These are phyloP conservation scores for Galeopterus variegatus DNA, from an alignment of 2,113 vertebrate genomes.

Conservation along the genomic window DNA sequence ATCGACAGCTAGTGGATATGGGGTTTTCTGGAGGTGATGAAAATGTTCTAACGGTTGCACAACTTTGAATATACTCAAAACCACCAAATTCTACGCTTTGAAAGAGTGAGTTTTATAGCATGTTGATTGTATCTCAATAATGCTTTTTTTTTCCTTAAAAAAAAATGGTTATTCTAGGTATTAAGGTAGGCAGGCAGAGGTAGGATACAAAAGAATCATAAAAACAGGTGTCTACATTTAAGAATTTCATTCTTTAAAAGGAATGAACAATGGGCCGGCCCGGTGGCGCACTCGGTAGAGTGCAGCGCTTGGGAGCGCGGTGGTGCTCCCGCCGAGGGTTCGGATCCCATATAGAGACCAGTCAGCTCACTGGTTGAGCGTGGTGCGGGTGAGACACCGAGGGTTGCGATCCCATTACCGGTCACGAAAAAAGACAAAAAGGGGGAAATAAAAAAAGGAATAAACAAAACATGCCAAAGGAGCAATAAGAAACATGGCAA, in stretches of 20 bases:
- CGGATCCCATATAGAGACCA: too few species aligned
- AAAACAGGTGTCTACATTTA: background rate
- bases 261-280: background rate
- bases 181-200: background rate
- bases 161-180: background rate
- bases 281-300: too few species aligned
- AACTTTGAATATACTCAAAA: background rate
- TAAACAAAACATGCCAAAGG: background rate
- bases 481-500: background rate
- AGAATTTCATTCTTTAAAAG: constrained; percentile 29
- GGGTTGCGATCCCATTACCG: too few species aligned
- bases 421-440: too few species aligned
- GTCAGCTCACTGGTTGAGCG: too few species aligned
- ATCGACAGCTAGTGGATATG: background rate
- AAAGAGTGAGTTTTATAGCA: background rate
- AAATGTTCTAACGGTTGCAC: background rate
- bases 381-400: too few species aligned
- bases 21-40: background rate
- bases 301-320: too few species aligned
- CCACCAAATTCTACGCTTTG: background rate
- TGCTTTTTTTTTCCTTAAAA: background rate
- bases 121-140: background rate
- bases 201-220: background rate
- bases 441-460: too few species aligned
- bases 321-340: too few species aligned